Evolutionary conservation across 2,113 vertebrate species (phyloP), one percentile per base, ranked within the genome.

Genomic region (Thymallus thymallus): DNA sequence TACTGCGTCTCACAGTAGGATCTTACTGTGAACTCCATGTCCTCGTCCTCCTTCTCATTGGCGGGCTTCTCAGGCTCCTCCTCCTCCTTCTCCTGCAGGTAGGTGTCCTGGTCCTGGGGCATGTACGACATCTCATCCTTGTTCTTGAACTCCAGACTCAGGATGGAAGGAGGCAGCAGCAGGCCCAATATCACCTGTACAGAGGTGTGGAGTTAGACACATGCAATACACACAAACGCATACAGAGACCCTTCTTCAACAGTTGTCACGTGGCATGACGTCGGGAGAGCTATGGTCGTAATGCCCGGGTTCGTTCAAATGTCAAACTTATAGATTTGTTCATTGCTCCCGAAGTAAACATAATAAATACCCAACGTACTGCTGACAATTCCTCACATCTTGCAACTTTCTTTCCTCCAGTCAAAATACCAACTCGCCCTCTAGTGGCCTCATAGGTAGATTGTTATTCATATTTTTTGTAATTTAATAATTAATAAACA

Each of bases 101-200:
- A 96, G 35, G 96, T 89, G 88, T 99, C 98, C 22, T 94, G 96
- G 78, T 96, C 97, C 83, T 99, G 98, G 67, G 97, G 95, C 96
- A 99, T 95, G 77, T 99, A 99, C 29, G 97, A 98, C 98, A 99
- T 97, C 90, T 99, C 98, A 24, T 99, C 97, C 92, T 99, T 99
- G 93, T 98, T 99, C 93, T 99, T 99, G 90, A 99, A 99, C 90
- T 99, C 98, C 93, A 99, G 93, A 89, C 96, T 99, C 88, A 99
- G 94, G 90, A 99, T 99, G 90, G 96, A 99, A 71, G 98, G 98
- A 77, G 98, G 98, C 86, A 99, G 94, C 88, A 99, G 95, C 91
- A 99, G 95, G 86, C 98, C 98, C 88, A 99, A 93, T 93, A 99
- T 99, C 80, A 99, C 98, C 98, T 99, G 91, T 62, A 41, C 64